A percentile compares a stretch with the other conserved stretches of the same genome.
Evolutionary conservation across 2,113 vertebrate genomes (phyloP).

Genomic region (Lucifuga dentata): DNA sequence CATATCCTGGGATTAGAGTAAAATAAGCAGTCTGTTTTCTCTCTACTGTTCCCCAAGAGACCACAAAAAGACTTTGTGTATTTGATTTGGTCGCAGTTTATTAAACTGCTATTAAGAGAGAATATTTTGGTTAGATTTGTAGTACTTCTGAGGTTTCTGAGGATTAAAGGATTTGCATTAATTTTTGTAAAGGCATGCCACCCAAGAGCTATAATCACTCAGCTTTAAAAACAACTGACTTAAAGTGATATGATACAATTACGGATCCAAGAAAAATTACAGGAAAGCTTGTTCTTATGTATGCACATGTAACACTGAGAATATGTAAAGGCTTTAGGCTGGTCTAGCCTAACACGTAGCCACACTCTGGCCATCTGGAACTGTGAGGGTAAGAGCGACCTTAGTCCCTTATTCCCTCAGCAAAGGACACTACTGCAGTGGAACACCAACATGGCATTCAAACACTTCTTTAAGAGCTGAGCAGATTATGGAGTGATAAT

Average conservation of each 20-base stretch:
- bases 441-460: slow-evolving; percentile 49
- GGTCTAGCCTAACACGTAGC: slow-evolving; percentile 11
- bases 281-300: background rate
- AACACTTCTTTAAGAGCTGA: slow-evolving; percentile 51
- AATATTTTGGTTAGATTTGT: slow-evolving; percentile 60
- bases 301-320: slow-evolving; percentile 30
- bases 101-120: slow-evolving; percentile 60
- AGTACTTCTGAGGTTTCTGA: slow-evolving; percentile 58
- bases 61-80: slow-evolving; percentile 62
- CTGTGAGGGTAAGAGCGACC: slow-evolving; percentile 25
- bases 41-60: slow-evolving; percentile 42
- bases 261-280: slow-evolving; percentile 18
- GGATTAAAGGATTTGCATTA: slow-evolving; percentile 74
- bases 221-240: slow-evolving; percentile 22
- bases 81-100: slow-evolving; percentile 68
- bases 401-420: slow-evolving; percentile 28
- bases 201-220: slow-evolving; percentile 50
- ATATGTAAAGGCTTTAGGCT: slow-evolving; percentile 22
- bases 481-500: slow-evolving; percentile 63
- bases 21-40: slow-evolving; percentile 75
- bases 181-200: slow-evolving; percentile 64
- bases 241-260: slow-evolving; percentile 35
- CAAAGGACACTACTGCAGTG: slow-evolving; percentile 1
- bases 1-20: slow-evolving; percentile 79
- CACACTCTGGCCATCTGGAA: slow-evolving; percentile 19